Conservation (phyloP, 2,113 vertebrate genomes). For the Osmerus mordax region DNA sequence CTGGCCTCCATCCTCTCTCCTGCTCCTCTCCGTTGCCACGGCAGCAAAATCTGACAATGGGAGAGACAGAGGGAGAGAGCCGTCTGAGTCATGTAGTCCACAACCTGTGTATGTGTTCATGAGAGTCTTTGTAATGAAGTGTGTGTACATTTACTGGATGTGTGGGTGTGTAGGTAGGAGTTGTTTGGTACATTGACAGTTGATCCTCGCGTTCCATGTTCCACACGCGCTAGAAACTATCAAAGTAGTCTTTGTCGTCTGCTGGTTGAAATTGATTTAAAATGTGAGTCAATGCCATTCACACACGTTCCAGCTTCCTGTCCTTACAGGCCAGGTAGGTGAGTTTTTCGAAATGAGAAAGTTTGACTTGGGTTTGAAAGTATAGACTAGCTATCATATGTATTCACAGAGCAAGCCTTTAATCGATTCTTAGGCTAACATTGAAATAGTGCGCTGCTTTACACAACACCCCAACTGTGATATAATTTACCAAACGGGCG, state of each 20-base stretch:
- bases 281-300: no score
- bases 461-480: no score
- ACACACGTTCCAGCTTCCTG: no score
- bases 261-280: background rate
- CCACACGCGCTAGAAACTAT: no score
- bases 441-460: no score
- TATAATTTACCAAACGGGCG: no score
- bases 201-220: background rate
- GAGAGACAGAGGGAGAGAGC: slow-evolving; percentile 49
- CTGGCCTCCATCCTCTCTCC: slow-evolving; percentile 27
- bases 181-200: slow-evolving; percentile 19
- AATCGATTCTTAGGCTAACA: no score
- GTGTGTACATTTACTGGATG: slow-evolving; percentile 30
- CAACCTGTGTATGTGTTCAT: slow-evolving; percentile 36
- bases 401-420: no score
- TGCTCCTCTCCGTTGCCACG: slow-evolving; percentile 69
- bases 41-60: slow-evolving; percentile 67
- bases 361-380: no score
- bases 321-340: no score
- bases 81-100: slow-evolving; percentile 71
- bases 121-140: slow-evolving; percentile 28
- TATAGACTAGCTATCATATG: no score
- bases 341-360: no score
- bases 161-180: slow-evolving; percentile 8
- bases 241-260: slow-evolving; percentile 51